phyloP scores from a whole-genome alignment of 2,797 vertebrate genomes.

The Pseudotriccus pelzelni region DNA sequence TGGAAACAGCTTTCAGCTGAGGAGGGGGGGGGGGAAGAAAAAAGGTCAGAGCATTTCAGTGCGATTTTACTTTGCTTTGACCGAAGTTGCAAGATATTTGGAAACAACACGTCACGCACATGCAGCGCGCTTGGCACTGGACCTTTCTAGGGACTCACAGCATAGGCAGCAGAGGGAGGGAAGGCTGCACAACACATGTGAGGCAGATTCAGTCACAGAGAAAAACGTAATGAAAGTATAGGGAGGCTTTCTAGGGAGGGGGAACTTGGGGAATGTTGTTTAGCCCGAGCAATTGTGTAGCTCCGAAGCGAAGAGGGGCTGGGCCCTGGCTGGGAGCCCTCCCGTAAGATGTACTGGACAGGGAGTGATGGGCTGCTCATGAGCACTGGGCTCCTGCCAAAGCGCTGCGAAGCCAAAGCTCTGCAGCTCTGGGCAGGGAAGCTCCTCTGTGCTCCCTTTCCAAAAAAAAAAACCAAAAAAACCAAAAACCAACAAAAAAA shows the following conservation, averaged over 20 bases:
- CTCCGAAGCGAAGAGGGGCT: not conserved
- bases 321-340: not conserved
- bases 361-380: not conserved
- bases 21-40: not conserved
- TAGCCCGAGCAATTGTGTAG: not conserved
- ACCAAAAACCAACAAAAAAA: not conserved
- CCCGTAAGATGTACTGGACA: not conserved
- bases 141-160: not conserved
- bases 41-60: not conserved
- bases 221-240: not conserved
- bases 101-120: not conserved
- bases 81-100: not conserved
- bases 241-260: not conserved
- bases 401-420: not conserved
- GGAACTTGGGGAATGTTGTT: not conserved
- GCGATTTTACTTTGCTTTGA: not conserved
- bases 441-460: not conserved
- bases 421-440: slow-evolving; percentile 13
- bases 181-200: slow-evolving; percentile 3
- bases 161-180: not conserved
- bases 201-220: not conserved
- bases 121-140: not conserved
- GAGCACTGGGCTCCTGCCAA: not conserved
- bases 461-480: not conserved
- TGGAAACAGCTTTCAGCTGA: not conserved